A percentile compares a stretch with the other conserved stretches of the same genome.
Conservation (phyloP, 2,113 vertebrate species). For the Nyctereutes procyonoides region DNA sequence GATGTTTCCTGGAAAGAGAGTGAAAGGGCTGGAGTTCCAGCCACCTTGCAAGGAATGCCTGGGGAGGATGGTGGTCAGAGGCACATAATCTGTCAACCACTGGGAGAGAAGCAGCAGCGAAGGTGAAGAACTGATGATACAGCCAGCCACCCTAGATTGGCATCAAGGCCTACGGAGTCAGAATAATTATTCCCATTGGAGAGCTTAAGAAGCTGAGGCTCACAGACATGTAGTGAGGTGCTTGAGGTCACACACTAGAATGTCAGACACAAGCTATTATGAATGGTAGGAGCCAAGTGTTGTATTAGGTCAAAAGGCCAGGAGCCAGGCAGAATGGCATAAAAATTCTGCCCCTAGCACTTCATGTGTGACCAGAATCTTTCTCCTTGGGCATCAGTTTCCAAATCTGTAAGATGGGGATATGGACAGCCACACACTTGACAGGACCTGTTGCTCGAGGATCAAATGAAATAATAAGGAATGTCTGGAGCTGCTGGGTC, state of each 20-base stretch:
- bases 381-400: neutral
- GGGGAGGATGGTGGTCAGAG: neutral
- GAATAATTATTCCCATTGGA: neutral
- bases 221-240: neutral
- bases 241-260: neutral
- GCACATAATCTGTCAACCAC: neutral
- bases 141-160: neutral
- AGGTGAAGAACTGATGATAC: neutral
- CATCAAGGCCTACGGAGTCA: neutral
- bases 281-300: neutral
- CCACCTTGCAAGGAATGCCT: conserved; percentile 51
- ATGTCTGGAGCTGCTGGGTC: neutral
- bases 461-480: neutral
- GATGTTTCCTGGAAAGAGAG: conserved; percentile 66
- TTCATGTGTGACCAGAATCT: neutral
- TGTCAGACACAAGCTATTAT: neutral
- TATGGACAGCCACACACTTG: neutral
- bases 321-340: neutral
- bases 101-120: neutral
- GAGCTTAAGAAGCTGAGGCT: neutral
- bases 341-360: neutral
- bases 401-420: neutral
- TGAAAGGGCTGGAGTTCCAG: conserved; percentile 17
- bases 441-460: neutral
- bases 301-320: neutral